Percentiles rank a stretch among this genome's conserved stretches.
Evolutionary conservation across 1,140 invertebrate genomes (phyloP).

Genomic region (Copidosoma floridanum): DNA sequence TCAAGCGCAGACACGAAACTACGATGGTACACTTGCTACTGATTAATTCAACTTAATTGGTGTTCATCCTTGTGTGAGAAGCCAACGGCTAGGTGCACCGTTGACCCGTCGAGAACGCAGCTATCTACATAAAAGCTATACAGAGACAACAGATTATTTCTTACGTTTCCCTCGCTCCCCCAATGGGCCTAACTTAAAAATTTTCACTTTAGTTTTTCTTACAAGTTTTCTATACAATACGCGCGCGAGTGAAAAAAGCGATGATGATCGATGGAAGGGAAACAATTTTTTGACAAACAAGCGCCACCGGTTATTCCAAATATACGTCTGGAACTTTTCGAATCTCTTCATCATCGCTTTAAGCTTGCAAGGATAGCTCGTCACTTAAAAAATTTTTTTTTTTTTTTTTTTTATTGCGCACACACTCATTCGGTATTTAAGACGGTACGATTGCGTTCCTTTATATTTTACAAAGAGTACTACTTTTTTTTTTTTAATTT

Average conservation of each 20-base stretch:
- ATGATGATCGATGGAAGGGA: too few species aligned
- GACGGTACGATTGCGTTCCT: too few species aligned
- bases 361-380: too few species aligned
- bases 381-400: neutral
- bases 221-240: slow-evolving; percentile 14
- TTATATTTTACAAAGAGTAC: too few species aligned
- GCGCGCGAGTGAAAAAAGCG: neutral
- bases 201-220: slow-evolving; percentile 9
- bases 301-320: slow-evolving; percentile 2
- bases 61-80: slow-evolving; percentile 57
- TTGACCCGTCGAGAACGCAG: slow-evolving; percentile 51
- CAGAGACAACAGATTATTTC: too few species aligned
- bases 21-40: slow-evolving; percentile 44
- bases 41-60: slow-evolving; percentile 57
- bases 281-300: too few species aligned
- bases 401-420: neutral
- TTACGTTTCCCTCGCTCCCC: too few species aligned
- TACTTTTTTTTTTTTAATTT: slow-evolving; percentile 16
- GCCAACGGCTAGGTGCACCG: slow-evolving; percentile 48
- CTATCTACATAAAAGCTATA: slow-evolving; percentile 54
- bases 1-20: slow-evolving; percentile 32
- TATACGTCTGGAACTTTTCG: neutral
- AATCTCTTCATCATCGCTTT: slow-evolving; percentile 1
- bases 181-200: too few species aligned
- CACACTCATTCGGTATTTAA: too few species aligned